Percentiles rank a stretch among this genome's conserved stretches.
These are phyloP conservation scores for Cacatua alba DNA, from an alignment of 2,113 vertebrate genomes.

Conservation along the genomic window DNA sequence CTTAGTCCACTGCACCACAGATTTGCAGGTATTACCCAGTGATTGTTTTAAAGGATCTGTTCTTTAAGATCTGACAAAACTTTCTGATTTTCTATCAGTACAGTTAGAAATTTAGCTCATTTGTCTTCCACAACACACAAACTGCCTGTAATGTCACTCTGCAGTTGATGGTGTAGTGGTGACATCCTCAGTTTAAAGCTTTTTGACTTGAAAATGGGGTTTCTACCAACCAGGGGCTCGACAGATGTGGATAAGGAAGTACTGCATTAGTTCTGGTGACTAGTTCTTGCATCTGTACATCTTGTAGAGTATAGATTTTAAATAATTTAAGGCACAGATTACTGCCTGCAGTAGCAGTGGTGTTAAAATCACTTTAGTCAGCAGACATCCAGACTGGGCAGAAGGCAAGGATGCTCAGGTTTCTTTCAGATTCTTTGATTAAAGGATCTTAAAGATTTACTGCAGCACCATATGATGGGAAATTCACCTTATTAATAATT, in stretches of 20 bases:
- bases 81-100: not conserved
- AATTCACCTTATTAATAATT: conserved; percentile 14
- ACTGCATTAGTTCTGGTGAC: conserved; percentile 1
- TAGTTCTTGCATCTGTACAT: conserved; percentile 29
- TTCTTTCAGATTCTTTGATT: conserved; percentile 59
- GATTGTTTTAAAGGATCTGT: not conserved
- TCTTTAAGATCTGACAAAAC: not conserved
- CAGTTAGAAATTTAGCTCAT: not conserved
- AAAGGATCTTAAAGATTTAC: conserved; percentile 43
- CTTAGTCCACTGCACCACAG: not conserved
- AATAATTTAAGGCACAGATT: conserved; percentile 58
- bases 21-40: not conserved
- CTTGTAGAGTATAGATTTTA: conserved; percentile 30
- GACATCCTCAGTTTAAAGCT: not conserved
- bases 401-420: conserved; percentile 17
- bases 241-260: not conserved
- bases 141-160: not conserved
- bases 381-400: conserved; percentile 69
- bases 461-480: not conserved
- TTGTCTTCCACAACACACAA: not conserved
- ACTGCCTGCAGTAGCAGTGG: conserved; percentile 34
- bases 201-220: not conserved
- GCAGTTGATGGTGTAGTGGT: not conserved
- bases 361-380: conserved; percentile 56
- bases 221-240: not conserved